Conservation (phyloP, 2,797 vertebrate species). For the Cossypha heuglini region DNA sequence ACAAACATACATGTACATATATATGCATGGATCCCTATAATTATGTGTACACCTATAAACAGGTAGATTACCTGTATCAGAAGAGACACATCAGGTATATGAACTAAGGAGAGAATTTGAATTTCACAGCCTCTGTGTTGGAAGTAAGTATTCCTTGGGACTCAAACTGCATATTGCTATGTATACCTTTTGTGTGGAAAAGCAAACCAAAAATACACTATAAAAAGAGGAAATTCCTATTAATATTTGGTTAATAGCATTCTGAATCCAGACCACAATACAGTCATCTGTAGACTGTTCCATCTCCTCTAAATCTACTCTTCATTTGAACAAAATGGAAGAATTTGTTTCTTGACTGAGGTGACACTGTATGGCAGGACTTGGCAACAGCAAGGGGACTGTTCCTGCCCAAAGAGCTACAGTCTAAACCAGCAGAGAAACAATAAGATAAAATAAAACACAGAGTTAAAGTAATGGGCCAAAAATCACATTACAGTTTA, state of each 20-base stretch:
- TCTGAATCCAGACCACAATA: background rate
- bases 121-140: background rate
- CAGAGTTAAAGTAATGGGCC: background rate
- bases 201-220: background rate
- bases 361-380: background rate
- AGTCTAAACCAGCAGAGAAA: background rate
- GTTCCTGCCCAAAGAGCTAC: background rate
- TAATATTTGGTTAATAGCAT: background rate
- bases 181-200: background rate
- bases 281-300: background rate
- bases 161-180: background rate
- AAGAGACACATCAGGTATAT: background rate
- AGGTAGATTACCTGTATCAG: background rate
- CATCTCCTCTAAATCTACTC: background rate
- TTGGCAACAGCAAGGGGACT: background rate
- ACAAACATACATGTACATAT: background rate
- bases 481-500: background rate
- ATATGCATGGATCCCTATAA: background rate
- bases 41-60: background rate
- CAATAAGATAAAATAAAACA: background rate
- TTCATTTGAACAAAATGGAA: background rate
- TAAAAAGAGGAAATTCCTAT: background rate
- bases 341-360: background rate
- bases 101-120: background rate
- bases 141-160: background rate